Base-by-base conservation (phyloP, 1,140 invertebrate genomes). In the Ceratitis capitata region DNA sequence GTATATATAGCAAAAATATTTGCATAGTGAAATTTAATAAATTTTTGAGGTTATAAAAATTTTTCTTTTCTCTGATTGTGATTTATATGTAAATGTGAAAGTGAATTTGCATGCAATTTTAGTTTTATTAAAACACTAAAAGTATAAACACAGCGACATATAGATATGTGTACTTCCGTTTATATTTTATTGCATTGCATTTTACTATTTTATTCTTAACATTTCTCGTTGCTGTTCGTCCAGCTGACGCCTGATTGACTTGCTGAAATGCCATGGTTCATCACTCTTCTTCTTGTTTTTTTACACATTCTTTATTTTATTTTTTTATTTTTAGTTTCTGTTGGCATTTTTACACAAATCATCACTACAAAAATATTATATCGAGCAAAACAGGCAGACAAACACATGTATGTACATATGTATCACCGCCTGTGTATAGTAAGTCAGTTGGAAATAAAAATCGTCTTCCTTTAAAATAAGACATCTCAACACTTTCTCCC, bases 211-310 rank as follows among this genome's bases (percentile, higher is more conserved):
- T 29, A n/a, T 35, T 69, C 26, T 29, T 12, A 26, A 35, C 26
- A 69, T 14, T 14, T 32, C 16, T 16, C 39, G 10, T 32, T 32
- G 12, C 61, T 69, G 61, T 69, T 69, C 61, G 61, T 16, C 32
- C 61, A 69, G 61, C 61, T 69, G 61, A 69, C 61, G 61, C 61
- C 32, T 69, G 61, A 69, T 69, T 69, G 61, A 69, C 61, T 69
- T 69, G 39, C 35, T 32, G 19, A 39, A 69, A 69, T 69, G 32
- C 61, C 32, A 35, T 35, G 7, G 61, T 19, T 69, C 61, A 19
- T 69, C 61, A 35, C 61, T 69, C 29, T 69, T 16, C 32, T 19
- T 29, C 61, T 69, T 29, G 3, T 7, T 16, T 19, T 69, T 16
- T 19, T 69, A 6, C 61, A 19, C 0, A 16, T 69, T 19, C 14